Conservation (phyloP, 2,113 vertebrate genomes). For the Gracilinanus agilis region DNA sequence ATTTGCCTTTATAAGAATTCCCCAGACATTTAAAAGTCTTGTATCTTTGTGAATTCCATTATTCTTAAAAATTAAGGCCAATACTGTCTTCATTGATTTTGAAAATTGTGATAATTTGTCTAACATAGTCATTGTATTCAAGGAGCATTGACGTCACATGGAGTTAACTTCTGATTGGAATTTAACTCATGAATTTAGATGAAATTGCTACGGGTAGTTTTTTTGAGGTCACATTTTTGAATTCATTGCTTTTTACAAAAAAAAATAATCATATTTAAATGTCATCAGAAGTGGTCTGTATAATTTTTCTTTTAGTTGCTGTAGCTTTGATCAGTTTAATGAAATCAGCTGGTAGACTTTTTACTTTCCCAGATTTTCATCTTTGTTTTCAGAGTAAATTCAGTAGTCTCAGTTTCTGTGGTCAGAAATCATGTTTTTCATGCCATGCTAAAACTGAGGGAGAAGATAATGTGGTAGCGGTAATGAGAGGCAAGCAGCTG, state of each 20-base stretch:
- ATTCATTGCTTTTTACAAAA: conserved; percentile 48
- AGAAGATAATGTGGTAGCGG: conserved; percentile 67
- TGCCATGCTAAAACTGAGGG: conserved; percentile 59
- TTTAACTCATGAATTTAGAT: conserved; percentile 56
- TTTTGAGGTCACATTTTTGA: conserved; percentile 35
- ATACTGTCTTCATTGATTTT: conserved; percentile 74
- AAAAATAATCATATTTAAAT: conserved; percentile 30
- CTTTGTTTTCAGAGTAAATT: conserved; percentile 66
- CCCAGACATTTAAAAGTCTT: not conserved
- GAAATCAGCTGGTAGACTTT: conserved; percentile 69
- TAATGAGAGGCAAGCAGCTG: conserved; percentile 67
- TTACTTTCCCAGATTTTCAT: conserved; percentile 38
- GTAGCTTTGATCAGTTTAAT: conserved; percentile 55
- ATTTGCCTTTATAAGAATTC: not conserved
- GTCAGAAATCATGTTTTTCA: conserved; percentile 24
- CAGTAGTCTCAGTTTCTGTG: conserved; percentile 43
- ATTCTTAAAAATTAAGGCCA: conserved; percentile 70
- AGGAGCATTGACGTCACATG: conserved; percentile 30
- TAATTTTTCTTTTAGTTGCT: conserved; percentile 67
- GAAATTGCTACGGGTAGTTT: conserved; percentile 32
- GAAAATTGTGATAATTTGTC: conserved; percentile 67
- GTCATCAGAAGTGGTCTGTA: conserved; percentile 55
- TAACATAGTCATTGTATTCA: conserved; percentile 57
- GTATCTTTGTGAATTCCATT: conserved; percentile 51
- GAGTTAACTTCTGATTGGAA: conserved; percentile 48